Percentiles rank a stretch among this genome's conserved stretches.
Conservation (phyloP, 2,797 vertebrate genomes). For the Acanthurus leucopareius region DNA sequence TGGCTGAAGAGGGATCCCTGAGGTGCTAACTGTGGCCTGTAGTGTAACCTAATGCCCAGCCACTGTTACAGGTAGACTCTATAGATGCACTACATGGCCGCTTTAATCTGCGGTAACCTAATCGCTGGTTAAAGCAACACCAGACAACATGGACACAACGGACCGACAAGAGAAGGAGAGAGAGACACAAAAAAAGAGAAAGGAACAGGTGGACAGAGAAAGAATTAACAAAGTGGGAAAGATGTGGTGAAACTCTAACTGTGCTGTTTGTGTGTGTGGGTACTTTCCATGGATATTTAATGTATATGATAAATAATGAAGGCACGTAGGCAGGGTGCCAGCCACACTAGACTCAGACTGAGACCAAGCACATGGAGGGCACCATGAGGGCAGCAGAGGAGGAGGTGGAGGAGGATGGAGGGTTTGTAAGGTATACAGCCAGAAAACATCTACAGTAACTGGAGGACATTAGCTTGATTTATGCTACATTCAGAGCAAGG, state of each 20-base stretch:
- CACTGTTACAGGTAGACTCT: slow-evolving; percentile 28
- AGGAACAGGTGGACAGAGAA: not conserved
- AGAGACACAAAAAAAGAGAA: not conserved
- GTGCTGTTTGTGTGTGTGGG: slow-evolving; percentile 7
- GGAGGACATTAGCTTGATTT: not conserved
- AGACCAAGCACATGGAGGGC: slow-evolving; percentile 48
- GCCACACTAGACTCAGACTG: slow-evolving; percentile 50
- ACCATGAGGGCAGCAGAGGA: slow-evolving; percentile 13
- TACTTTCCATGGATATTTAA: slow-evolving; percentile 65
- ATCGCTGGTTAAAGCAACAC: slow-evolving; percentile 1
- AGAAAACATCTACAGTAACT: not conserved
- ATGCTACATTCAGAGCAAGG: not conserved
- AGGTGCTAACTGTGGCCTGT: slow-evolving; percentile 30
- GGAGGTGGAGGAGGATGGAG: not conserved
- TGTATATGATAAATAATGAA: slow-evolving; percentile 70
- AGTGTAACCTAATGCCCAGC: slow-evolving; percentile 37
- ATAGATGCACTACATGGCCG: slow-evolving; percentile 26
- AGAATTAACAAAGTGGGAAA: slow-evolving; percentile 4
- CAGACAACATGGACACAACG: not conserved
- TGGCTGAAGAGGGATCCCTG: slow-evolving; percentile 5
- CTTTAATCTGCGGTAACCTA: slow-evolving; percentile 28
- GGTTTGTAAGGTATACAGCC: not conserved
- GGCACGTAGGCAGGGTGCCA: slow-evolving; percentile 50
- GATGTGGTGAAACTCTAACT: not conserved
- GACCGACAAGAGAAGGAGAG: not conserved